Conservation (phyloP, 2,888 invertebrate species). For the Omphaloscelis lunosa region DNA sequence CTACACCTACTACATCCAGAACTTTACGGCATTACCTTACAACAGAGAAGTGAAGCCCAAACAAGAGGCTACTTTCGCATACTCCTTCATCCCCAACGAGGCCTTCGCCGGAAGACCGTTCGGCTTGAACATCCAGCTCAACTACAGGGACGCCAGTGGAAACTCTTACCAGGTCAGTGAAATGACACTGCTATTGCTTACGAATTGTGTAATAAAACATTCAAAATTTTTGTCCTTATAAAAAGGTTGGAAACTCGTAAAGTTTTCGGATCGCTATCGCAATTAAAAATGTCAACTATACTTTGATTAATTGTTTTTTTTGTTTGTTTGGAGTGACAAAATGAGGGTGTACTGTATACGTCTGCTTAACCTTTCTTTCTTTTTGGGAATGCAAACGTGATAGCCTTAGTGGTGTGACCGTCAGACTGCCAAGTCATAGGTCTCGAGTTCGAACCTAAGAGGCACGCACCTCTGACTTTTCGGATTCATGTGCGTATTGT, state of each 20-base stretch:
- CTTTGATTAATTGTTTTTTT: too few species aligned
- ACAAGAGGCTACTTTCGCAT: conserved; percentile 98
- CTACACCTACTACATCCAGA: conserved; percentile 99
- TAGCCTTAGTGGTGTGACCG: too few species aligned
- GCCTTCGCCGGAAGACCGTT: conserved; percentile 99
- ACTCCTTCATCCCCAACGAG: conserved; percentile 98
- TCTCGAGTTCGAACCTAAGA: too few species aligned
- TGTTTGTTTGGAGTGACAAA: background rate
- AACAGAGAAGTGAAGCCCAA: conserved; percentile 96
- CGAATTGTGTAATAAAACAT: background rate
- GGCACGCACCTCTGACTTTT: too few species aligned
- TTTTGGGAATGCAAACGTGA: too few species aligned
- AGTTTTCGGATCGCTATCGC: too few species aligned
- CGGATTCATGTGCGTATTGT: too few species aligned
- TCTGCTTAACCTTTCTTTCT: too few species aligned
- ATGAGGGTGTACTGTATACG: background rate
- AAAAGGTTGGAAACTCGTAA: too few species aligned
- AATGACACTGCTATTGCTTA: background rate
- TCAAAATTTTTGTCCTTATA: too few species aligned
- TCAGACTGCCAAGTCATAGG: too few species aligned
- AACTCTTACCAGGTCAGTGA: conserved; percentile 90
- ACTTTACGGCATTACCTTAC: conserved; percentile 97
- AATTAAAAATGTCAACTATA: too few species aligned
- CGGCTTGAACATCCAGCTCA: conserved; percentile 97
- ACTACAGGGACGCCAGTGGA: conserved; percentile 95